A percentile compares a stretch with the other conserved stretches of the same genome.
phyloP scores from a whole-genome alignment of 1,140 invertebrate genomes.

The Lepidostoma basale region DNA sequence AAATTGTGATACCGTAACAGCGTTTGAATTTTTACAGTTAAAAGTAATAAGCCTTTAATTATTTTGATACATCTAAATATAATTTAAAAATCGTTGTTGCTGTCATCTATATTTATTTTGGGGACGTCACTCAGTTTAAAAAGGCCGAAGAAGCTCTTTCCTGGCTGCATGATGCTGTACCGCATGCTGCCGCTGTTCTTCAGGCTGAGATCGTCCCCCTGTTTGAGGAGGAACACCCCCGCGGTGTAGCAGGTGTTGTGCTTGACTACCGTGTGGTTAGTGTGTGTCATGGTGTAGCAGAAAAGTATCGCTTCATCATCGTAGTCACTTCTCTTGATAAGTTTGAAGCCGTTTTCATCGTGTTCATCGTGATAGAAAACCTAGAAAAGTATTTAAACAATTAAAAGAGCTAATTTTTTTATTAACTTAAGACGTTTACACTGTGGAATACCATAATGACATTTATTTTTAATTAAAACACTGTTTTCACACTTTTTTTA shows the following conservation, averaged over 20 bases:
- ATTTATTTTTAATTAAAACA: too few relatives aligned
- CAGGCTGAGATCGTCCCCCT: constrained; percentile 69
- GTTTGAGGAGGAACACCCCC: constrained; percentile 66
- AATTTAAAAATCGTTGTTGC: too few relatives aligned
- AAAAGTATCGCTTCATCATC: constrained; percentile 61
- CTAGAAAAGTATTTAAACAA: constrained; percentile 47
- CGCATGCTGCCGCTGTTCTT: constrained; percentile 71
- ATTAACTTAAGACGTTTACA: too few relatives aligned
- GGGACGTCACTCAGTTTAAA: constrained; percentile 74
- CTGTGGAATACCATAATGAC: too few relatives aligned
- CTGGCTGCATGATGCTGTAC: constrained; percentile 72
- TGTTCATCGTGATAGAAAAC: constrained; percentile 71
- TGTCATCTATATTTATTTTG: too few relatives aligned
- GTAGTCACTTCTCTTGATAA: constrained; percentile 60
- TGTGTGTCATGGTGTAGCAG: constrained; percentile 64
- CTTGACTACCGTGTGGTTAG: constrained; percentile 52
- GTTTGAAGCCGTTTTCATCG: constrained; percentile 67
- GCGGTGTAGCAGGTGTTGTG: constrained; percentile 76
- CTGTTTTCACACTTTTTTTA: too few relatives aligned
- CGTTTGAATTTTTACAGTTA: too few relatives aligned
- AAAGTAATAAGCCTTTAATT: too few relatives aligned
- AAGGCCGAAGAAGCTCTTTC: constrained; percentile 81
- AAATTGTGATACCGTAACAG: too few relatives aligned
- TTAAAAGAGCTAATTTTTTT: too few relatives aligned
- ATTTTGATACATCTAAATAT: too few relatives aligned